These are phyloP conservation scores for Tautogolabrus adspersus DNA, from an alignment of 2,113 vertebrate genomes.

Conservation along the genomic window DNA sequence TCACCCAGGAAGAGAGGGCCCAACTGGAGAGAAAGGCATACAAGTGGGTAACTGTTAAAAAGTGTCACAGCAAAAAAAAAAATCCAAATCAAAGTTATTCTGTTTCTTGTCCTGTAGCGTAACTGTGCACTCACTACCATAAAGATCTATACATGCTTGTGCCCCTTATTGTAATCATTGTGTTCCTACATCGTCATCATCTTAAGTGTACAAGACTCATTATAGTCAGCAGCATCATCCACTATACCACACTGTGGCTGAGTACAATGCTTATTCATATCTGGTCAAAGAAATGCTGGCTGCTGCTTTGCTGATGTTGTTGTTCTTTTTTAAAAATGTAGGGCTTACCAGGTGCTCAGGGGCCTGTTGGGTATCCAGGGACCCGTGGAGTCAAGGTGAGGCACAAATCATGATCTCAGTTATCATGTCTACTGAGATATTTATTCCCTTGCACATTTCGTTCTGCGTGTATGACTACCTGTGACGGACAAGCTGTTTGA, in stretches of 20 bases:
- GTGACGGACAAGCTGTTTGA: conserved; percentile 65
- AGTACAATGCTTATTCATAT: conserved; percentile 11
- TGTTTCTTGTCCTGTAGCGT: neutral
- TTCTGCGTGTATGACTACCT: conserved; percentile 9
- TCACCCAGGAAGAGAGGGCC: conserved; percentile 93
- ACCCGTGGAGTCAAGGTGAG: conserved; percentile 93
- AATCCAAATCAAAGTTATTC: neutral
- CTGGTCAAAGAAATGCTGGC: neutral
- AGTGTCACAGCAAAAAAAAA: neutral
- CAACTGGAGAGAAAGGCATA: conserved; percentile 90
- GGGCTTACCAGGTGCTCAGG: conserved; percentile 86
- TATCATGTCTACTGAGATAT: conserved; percentile 36
- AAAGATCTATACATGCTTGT: conserved; percentile 18
- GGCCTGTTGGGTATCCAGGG: conserved; percentile 91
- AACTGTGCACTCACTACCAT: conserved; percentile 31
- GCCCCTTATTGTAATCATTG: conserved; percentile 25
- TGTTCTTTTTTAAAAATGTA: conserved; percentile 54
- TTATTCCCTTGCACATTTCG: conserved; percentile 23
- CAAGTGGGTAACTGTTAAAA: conserved; percentile 82
- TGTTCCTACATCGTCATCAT: conserved; percentile 30
- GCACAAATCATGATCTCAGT: conserved; percentile 28
- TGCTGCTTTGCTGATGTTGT: neutral
- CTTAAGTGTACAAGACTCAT: conserved; percentile 38
- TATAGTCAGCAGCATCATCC: conserved; percentile 32
- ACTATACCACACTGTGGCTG: neutral